Evolutionary conservation across 2,113 vertebrate species (phyloP).

Genomic region (Coturnix japonica): DNA sequence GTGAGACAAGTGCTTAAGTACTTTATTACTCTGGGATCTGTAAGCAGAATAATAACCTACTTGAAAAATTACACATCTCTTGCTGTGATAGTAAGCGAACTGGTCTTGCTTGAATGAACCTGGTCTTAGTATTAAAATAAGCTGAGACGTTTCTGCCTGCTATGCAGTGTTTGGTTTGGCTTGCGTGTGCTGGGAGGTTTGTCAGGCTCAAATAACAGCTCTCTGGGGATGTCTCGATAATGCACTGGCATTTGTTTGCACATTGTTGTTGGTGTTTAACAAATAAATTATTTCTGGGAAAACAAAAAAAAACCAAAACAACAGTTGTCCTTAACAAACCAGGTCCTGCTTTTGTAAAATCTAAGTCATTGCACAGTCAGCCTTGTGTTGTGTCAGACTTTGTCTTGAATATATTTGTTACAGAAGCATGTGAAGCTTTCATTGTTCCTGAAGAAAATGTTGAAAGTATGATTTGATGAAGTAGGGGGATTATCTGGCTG

Average conservation of each 20-base stretch:
- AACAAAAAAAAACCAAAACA: neutral
- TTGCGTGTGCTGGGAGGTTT: neutral
- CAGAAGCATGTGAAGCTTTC: neutral
- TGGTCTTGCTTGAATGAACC: constrained; percentile 25
- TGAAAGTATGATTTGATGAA: neutral
- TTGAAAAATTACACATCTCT: constrained; percentile 11
- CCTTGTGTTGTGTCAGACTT: neutral
- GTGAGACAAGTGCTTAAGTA: neutral
- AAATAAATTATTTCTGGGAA: neutral
- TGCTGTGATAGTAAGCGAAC: constrained; percentile 25
- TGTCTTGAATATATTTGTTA: neutral
- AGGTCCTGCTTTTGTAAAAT: neutral
- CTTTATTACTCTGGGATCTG: constrained; percentile 13
- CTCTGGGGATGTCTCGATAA: neutral
- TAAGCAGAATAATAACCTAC: neutral
- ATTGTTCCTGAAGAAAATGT: constrained; percentile 14
- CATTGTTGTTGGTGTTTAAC: neutral
- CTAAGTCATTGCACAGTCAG: neutral
- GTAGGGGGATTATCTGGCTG: neutral
- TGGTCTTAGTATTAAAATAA: neutral
- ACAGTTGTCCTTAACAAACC: neutral
- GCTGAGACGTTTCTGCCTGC: neutral
- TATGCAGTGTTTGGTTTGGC: neutral
- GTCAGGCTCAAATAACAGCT: neutral
- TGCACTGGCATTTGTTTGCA: neutral